These are phyloP conservation scores for Capricornis sumatraensis DNA, from an alignment of 2,113 vertebrate species.

Conservation along the genomic window DNA sequence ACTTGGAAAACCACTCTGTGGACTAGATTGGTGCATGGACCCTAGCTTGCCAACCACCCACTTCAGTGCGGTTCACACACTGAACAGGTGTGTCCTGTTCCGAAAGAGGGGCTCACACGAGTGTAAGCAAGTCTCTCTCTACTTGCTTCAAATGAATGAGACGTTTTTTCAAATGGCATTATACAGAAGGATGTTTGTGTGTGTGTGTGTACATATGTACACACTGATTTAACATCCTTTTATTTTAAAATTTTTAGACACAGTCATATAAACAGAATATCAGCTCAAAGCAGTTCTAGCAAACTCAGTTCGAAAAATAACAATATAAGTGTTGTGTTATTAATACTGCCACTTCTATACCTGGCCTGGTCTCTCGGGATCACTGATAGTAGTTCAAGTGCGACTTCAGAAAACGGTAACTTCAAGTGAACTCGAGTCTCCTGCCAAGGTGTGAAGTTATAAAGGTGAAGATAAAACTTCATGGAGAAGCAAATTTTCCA, in stretches of 20 bases:
- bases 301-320: neutral
- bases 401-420: neutral
- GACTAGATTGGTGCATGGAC: neutral
- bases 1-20: neutral
- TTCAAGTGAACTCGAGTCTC: slow-evolving; percentile 42
- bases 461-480: slow-evolving; percentile 49
- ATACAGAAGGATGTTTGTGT: too few species aligned
- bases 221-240: neutral
- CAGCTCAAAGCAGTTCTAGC: neutral
- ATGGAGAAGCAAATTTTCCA: slow-evolving; percentile 64
- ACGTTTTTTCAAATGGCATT: neutral
- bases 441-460: slow-evolving; percentile 1
- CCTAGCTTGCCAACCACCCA: neutral
- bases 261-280: neutral
- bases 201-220: neutral
- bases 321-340: neutral
- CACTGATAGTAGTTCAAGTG: neutral
- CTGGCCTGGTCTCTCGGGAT: neutral
- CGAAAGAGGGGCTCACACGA: neutral
- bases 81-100: neutral
- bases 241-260: neutral
- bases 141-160: neutral
- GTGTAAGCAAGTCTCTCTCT: neutral
- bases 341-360: neutral
- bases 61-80: accelerated